These are phyloP conservation scores for Lochmaea crataegi DNA, from an alignment of 2,888 invertebrate species.

Conservation along the genomic window DNA sequence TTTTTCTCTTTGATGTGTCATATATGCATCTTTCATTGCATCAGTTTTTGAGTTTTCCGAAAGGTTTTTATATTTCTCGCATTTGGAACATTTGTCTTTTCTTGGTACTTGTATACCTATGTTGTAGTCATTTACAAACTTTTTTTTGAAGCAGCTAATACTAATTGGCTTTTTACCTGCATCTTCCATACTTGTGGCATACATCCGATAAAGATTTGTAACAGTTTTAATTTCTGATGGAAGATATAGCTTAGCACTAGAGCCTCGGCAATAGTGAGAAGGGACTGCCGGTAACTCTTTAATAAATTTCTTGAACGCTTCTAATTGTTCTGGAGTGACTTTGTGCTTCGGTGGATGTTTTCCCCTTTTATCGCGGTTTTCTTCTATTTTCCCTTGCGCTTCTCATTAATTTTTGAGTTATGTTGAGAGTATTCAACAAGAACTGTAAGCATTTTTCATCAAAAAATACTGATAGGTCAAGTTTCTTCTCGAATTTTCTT, in stretches of 20 bases:
- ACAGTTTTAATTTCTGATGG: background rate
- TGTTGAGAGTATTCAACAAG: background rate
- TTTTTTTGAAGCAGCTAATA: background rate
- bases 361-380: background rate
- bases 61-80: background rate
- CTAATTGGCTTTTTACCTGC: background rate
- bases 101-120: background rate
- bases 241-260: background rate
- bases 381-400: background rate
- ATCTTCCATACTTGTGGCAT: background rate
- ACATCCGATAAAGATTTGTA: background rate
- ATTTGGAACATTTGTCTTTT: background rate
- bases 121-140: background rate
- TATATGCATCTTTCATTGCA: background rate
- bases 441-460: background rate
- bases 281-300: background rate
- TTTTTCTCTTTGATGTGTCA: background rate
- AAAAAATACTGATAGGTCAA: background rate
- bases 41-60: background rate
- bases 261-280: background rate
- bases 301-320: no score
- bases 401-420: background rate
- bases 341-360: background rate
- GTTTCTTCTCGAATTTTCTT: background rate
- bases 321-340: background rate